phyloP scores from a whole-genome alignment of 2,888 invertebrate genomes.

The Parnassius orleans region DNA sequence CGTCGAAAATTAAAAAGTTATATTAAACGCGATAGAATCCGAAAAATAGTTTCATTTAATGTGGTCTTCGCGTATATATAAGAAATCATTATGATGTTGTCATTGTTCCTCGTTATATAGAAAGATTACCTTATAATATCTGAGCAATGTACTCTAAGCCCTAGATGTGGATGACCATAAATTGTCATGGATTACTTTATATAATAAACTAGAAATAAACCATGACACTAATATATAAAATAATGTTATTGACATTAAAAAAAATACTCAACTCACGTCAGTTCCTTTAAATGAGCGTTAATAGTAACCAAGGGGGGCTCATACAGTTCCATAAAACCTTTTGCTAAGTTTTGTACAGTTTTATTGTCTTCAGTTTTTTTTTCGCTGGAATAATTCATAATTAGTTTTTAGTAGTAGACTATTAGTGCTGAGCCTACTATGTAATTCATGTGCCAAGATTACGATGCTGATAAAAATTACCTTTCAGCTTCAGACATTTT shows the following conservation, averaged over 20 bases:
- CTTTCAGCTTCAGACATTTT: slow-evolving; percentile 18
- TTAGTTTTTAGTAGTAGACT: background rate
- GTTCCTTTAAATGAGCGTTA: slow-evolving; percentile 69
- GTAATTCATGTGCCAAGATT: background rate
- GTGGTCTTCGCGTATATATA: no score
- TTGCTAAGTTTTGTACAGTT: slow-evolving; percentile 59
- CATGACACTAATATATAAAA: no score
- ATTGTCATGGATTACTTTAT: no score
- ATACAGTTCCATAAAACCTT: slow-evolving; percentile 69
- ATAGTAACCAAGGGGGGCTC: slow-evolving; percentile 72
- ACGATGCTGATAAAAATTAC: slow-evolving; percentile 1
- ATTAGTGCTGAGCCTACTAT: no score
- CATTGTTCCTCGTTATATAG: no score
- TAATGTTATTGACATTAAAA: background rate
- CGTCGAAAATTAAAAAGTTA: no score
- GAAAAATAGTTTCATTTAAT: no score
- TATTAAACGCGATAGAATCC: no score
- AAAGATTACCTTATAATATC: background rate
- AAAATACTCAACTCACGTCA: slow-evolving; percentile 60
- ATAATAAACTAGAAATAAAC: no score
- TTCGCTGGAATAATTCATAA: slow-evolving; percentile 32
- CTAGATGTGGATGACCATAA: no score
- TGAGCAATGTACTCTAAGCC: no score
- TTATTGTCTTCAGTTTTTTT: slow-evolving; percentile 48
- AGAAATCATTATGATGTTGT: no score